Evolutionary conservation across 2,113 vertebrate species (phyloP).

Genomic region (Ameiurus melas): DNA sequence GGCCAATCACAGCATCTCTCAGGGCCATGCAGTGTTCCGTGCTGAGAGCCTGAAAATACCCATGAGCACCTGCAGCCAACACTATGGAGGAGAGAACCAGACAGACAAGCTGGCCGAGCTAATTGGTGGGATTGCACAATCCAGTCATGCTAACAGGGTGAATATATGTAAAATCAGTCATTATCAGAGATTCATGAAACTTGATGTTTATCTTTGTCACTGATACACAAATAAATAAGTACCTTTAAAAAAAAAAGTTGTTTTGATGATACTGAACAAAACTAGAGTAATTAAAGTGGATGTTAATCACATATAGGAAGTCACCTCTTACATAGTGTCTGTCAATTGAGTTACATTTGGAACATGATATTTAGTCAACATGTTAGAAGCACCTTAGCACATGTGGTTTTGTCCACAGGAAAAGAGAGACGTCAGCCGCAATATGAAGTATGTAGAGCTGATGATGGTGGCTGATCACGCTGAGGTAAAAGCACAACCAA

Average conservation of each 20-base stretch:
- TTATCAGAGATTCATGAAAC: not conserved
- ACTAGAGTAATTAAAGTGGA: not conserved
- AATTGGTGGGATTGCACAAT: slow-evolving; percentile 69
- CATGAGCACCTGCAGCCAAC: slow-evolving; percentile 75
- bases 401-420: slow-evolving; percentile 66
- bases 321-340: not conserved
- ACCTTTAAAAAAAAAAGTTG: not conserved
- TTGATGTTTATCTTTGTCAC: not conserved
- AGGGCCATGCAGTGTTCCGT: slow-evolving; percentile 83
- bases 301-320: not conserved
- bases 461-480: slow-evolving; percentile 91
- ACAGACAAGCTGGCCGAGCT: slow-evolving; percentile 64
- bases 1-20: slow-evolving; percentile 56
- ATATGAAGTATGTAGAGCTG: slow-evolving; percentile 91
- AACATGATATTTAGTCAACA: not conserved
- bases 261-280: not conserved
- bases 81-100: slow-evolving; percentile 49
- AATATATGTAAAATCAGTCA: slow-evolving; percentile 19
- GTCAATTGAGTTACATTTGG: not conserved
- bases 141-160: slow-evolving; percentile 72
- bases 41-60: slow-evolving; percentile 76
- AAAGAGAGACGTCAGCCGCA: slow-evolving; percentile 80
- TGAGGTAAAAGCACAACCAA: slow-evolving; percentile 79
- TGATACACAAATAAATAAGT: not conserved
- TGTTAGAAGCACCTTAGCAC: not conserved